These are phyloP conservation scores for Pangasius djambal DNA, from an alignment of 2,797 vertebrate genomes.

Conservation along the genomic window DNA sequence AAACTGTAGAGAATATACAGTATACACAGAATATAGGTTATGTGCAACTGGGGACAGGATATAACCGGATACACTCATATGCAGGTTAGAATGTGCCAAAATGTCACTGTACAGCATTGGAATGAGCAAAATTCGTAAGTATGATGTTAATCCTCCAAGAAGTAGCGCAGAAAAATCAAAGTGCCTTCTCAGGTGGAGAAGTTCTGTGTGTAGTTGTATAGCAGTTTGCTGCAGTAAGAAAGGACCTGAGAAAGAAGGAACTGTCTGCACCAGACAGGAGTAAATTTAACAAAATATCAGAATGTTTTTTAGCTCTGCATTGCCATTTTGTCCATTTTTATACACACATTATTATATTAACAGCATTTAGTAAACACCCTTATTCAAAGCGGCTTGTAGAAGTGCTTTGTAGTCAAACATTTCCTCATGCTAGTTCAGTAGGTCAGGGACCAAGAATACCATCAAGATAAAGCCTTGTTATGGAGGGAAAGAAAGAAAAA, in stretches of 20 bases:
- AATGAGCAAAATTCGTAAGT: not conserved
- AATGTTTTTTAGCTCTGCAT: no score
- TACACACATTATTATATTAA: no score
- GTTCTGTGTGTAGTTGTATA: not conserved
- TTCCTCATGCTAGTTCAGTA: not conserved
- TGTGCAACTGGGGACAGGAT: not conserved
- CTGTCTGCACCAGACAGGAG: not conserved
- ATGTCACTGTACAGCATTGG: not conserved
- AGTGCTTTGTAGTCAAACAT: not conserved
- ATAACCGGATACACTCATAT: not conserved
- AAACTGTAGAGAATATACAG: no score
- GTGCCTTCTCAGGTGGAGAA: not conserved
- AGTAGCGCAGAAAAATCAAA: not conserved
- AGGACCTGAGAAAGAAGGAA: not conserved
- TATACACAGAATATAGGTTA: not conserved
- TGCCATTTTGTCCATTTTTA: no score
- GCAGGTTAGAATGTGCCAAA: not conserved
- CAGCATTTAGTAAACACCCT: not conserved
- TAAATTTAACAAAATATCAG: not conserved
- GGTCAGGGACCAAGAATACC: not conserved
- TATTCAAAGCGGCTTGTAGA: not conserved
- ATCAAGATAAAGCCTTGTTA: not conserved
- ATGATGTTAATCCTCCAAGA: not conserved
- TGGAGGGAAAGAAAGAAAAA: not conserved
- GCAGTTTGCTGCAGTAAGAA: not conserved